Evolutionary conservation across 2,888 invertebrate species (phyloP).

Genomic region (Agapetus fuscipes): DNA sequence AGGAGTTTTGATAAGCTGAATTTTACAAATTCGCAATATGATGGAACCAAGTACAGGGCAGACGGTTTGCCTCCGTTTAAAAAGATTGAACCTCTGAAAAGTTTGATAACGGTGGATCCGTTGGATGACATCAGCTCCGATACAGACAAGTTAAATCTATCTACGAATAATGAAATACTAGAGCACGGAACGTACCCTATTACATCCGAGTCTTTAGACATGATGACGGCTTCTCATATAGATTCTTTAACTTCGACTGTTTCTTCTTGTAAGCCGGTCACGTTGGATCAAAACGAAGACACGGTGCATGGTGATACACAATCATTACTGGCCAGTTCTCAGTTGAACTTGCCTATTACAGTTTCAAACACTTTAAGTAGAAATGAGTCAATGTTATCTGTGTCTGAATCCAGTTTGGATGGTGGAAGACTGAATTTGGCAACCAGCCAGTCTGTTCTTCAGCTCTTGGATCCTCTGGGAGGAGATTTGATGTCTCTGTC

Average conservation of each 20-base stretch:
- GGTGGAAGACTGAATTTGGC: slow-evolving; percentile 16
- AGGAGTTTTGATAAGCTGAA: slow-evolving; percentile 16
- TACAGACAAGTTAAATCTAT: slow-evolving; percentile 16
- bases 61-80: slow-evolving; percentile 18
- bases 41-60: slow-evolving; percentile 17
- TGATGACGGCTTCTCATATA: slow-evolving; percentile 12
- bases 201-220: slow-evolving; percentile 16
- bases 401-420: slow-evolving; percentile 19
- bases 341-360: slow-evolving; percentile 16
- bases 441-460: slow-evolving; percentile 16
- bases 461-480: slow-evolving; percentile 18
- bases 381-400: slow-evolving; percentile 17
- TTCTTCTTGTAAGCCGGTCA: slow-evolving; percentile 10
- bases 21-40: slow-evolving; percentile 15
- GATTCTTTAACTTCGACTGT: slow-evolving; percentile 6
- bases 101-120: slow-evolving; percentile 12
- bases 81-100: slow-evolving; percentile 18
- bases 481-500: slow-evolving; percentile 17
- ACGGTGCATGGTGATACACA: slow-evolving; percentile 9
- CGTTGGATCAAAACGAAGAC: slow-evolving; percentile 10
- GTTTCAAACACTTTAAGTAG: slow-evolving; percentile 10
- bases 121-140: slow-evolving; percentile 16
- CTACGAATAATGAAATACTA: slow-evolving; percentile 11
- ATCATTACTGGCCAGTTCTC: slow-evolving; percentile 8
- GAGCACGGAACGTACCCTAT: slow-evolving; percentile 11